phyloP scores from a whole-genome alignment of 1,140 invertebrate genomes.

The Gryllus bimaculatus region DNA sequence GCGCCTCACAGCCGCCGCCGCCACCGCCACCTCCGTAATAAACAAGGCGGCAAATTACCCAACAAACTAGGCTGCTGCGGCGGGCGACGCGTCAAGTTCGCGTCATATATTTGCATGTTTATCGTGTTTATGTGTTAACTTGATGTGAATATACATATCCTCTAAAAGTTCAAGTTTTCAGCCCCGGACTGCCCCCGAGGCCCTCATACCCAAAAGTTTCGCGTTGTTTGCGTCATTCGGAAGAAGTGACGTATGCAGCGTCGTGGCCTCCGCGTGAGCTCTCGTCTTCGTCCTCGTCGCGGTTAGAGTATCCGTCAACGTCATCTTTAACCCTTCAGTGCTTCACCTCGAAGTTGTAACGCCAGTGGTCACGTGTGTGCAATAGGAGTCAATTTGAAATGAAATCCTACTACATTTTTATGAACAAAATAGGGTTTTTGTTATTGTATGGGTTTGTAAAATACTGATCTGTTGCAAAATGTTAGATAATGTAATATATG shows the following conservation, averaged over 20 bases:
- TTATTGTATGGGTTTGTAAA: no score
- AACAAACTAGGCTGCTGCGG: background rate
- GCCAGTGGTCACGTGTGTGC: no score
- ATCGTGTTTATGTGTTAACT: background rate
- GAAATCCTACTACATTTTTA: no score
- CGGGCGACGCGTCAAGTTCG: background rate
- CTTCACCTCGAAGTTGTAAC: no score
- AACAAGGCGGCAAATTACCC: background rate
- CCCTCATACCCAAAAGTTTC: background rate
- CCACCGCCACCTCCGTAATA: background rate
- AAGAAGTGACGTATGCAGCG: background rate
- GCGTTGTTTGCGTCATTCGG: background rate
- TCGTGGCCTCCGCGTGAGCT: background rate
- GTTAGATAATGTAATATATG: no score
- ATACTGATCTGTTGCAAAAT: no score
- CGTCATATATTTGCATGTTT: background rate
- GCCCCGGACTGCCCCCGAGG: no score
- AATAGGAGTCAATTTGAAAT: no score
- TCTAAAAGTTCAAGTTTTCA: background rate
- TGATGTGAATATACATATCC: background rate
- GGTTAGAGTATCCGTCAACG: no score
- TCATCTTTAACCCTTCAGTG: no score
- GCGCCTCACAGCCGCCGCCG: background rate
- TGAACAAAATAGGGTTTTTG: no score
- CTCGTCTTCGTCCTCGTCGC: no score